A percentile compares a stretch with the other conserved stretches of the same genome.
These are phyloP conservation scores for Protonibea diacanthus DNA, from an alignment of 2,797 vertebrate species.

Conservation along the genomic window DNA sequence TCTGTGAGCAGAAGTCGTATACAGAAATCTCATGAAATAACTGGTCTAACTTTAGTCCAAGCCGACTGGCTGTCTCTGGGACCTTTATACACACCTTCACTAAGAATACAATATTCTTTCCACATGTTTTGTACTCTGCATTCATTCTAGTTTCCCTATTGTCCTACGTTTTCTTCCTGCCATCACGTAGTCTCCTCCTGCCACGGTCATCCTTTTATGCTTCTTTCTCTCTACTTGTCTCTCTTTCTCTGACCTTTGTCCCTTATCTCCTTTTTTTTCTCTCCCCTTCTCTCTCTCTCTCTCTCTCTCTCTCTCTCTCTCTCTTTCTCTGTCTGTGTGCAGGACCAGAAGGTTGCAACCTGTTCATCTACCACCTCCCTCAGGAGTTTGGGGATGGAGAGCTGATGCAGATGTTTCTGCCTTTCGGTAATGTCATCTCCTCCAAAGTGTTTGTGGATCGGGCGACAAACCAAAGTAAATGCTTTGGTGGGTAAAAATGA, in stretches of 20 bases:
- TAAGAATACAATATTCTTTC: neutral
- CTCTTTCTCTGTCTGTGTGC: slow-evolving; percentile 74
- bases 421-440: slow-evolving; percentile 99
- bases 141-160: neutral
- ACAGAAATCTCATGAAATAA: neutral
- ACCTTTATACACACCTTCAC: neutral
- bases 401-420: slow-evolving; percentile 99
- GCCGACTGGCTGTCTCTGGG: neutral
- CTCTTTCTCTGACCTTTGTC: slow-evolving; percentile 46
- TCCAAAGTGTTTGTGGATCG: slow-evolving; percentile 99
- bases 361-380: slow-evolving; percentile 99
- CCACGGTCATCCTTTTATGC: slow-evolving; percentile 8
- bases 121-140: neutral
- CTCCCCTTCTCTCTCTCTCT: slow-evolving; percentile 13
- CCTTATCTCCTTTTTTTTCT: slow-evolving; percentile 33
- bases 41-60: neutral
- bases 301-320: slow-evolving; percentile 50
- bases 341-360: slow-evolving; percentile 99
- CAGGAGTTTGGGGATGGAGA: slow-evolving; percentile 99
- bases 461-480: slow-evolving; percentile 99
- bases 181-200: slow-evolving; percentile 16
- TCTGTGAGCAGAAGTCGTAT: neutral
- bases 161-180: neutral
- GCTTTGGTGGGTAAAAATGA: slow-evolving; percentile 99
- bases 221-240: slow-evolving; percentile 30